Evolutionary conservation across 64 coral and sea anemone genomes (phyloP).

Genomic region (Dendrophyllia cribrosa): DNA sequence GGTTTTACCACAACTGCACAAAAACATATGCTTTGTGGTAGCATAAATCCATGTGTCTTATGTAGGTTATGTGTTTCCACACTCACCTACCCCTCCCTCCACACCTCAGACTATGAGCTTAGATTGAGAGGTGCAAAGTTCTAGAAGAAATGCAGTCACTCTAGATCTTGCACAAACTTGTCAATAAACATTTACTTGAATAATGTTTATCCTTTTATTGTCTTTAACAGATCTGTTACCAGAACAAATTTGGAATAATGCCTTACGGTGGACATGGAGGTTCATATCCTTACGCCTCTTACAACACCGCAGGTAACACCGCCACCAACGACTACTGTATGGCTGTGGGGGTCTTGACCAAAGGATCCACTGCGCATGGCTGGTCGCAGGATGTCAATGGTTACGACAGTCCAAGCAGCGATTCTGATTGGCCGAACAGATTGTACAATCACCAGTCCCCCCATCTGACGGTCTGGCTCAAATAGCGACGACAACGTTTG

Average conservation of each 20-base stretch:
- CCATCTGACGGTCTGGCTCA: constrained; percentile 63
- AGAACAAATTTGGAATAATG: constrained; percentile 74
- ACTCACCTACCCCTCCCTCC: too few relatives aligned
- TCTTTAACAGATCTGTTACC: constrained; percentile 41
- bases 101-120: too few relatives aligned
- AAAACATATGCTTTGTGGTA: too few relatives aligned
- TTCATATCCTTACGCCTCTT: constrained; percentile 45
- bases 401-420: constrained; percentile 58
- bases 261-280: background rate
- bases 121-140: too few relatives aligned
- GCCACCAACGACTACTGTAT: constrained; percentile 66
- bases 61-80: too few relatives aligned
- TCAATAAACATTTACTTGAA: too few relatives aligned
- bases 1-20: too few relatives aligned
- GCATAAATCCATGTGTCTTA: too few relatives aligned
- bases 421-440: constrained; percentile 72
- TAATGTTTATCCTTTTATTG: background rate
- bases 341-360: constrained; percentile 60
- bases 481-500: background rate
- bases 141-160: too few relatives aligned
- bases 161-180: too few relatives aligned
- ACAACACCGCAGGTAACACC: constrained; percentile 51
- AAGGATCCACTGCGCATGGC: constrained; percentile 57
- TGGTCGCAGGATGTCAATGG: constrained; percentile 73
- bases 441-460: constrained; percentile 56